phyloP scores from a whole-genome alignment of 2,888 invertebrate species.

The Notodonta dromedarius region DNA sequence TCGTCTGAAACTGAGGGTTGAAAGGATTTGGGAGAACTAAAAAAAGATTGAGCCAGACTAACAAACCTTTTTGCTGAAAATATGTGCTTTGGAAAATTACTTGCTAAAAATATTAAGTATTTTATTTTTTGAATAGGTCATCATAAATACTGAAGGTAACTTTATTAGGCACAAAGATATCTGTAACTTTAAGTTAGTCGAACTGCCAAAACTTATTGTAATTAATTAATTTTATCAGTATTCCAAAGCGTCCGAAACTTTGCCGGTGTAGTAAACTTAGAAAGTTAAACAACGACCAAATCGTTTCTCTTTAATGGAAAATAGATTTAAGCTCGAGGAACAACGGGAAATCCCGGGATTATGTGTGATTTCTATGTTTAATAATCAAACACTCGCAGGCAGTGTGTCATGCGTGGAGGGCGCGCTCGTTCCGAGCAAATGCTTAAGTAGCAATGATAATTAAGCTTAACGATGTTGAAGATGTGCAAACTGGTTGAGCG shows the following conservation, averaged over 20 bases:
- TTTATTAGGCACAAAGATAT: background rate
- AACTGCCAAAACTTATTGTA: conserved; percentile 23
- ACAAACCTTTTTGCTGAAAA: conserved; percentile 15
- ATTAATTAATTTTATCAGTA: conserved; percentile 20
- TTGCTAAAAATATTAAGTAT: background rate
- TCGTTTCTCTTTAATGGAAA: conserved; percentile 30
- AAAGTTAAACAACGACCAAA: conserved; percentile 35
- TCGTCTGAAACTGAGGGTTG: conserved; percentile 14
- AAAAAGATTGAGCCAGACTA: conserved; percentile 5
- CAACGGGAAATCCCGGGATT: conserved; percentile 2
- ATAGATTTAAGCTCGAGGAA: conserved; percentile 4
- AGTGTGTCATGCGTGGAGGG: conserved; percentile 42
- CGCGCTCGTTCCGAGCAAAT: conserved; percentile 45
- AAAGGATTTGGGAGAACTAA: conserved; percentile 18
- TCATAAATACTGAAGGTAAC: background rate
- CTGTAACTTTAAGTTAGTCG: conserved; percentile 5
- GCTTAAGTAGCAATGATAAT: conserved; percentile 74
- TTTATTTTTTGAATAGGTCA: conserved; percentile 6
- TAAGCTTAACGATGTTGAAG: conserved; percentile 71
- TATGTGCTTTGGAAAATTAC: conserved; percentile 13
- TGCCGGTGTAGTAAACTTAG: conserved; percentile 29
- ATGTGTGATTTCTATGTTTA: conserved; percentile 1
- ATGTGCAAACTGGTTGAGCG: conserved; percentile 74
- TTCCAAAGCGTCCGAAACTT: conserved; percentile 21
- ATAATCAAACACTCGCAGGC: conserved; percentile 7